A percentile compares a stretch with the other conserved stretches of the same genome.
Evolutionary conservation across 2,113 vertebrate species (phyloP).

Genomic region (Oxyruncus cristatus): DNA sequence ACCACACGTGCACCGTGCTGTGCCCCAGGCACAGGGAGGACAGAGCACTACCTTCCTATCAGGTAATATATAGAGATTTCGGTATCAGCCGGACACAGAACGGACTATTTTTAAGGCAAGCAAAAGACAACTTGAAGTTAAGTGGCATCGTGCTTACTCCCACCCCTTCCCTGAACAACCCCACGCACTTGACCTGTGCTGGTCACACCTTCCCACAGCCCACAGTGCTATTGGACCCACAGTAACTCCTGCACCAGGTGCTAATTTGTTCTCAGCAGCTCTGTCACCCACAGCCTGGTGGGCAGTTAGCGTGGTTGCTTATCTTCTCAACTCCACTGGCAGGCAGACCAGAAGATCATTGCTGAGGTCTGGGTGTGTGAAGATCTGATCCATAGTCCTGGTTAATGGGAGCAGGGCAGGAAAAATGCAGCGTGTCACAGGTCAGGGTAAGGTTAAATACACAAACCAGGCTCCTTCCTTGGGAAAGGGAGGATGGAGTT

Average conservation of each 20-base stretch:
- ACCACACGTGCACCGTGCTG: background rate
- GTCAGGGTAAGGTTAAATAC: background rate
- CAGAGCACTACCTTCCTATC: background rate
- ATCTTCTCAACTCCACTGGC: conserved; percentile 22
- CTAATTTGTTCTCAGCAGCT: background rate
- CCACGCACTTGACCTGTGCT: background rate
- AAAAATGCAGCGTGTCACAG: background rate
- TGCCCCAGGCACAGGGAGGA: background rate
- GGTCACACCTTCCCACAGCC: background rate
- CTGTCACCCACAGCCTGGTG: background rate
- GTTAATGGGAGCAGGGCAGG: background rate
- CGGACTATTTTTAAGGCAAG: background rate
- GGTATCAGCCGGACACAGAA: background rate
- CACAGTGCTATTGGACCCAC: background rate
- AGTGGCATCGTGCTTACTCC: conserved; percentile 46
- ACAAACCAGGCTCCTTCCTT: background rate
- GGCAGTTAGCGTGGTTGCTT: background rate
- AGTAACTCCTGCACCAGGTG: background rate
- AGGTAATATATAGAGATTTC: background rate
- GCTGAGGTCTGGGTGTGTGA: background rate
- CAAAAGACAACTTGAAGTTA: background rate
- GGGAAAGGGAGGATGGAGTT: background rate
- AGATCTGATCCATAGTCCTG: background rate
- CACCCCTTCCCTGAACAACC: background rate
- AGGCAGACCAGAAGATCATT: background rate